Conservation (phyloP, 2,888 invertebrate genomes). For the Molorchus minor region DNA sequence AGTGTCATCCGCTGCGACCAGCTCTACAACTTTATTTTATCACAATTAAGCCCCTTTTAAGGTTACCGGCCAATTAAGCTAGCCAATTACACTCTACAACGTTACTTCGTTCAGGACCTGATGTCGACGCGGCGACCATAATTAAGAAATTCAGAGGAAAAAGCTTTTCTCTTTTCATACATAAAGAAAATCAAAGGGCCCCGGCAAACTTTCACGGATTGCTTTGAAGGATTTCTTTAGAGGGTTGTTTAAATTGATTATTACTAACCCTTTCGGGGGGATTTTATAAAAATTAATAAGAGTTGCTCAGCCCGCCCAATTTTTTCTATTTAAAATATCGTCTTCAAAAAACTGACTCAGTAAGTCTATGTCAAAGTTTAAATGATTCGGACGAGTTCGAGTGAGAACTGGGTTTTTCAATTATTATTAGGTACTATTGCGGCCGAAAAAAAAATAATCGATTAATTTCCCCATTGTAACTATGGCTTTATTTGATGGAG, state of each 20-base stretch:
- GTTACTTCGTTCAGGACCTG: slow-evolving; percentile 9
- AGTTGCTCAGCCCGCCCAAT: too few relatives aligned
- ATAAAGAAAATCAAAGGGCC: slow-evolving; percentile 11
- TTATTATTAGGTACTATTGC: too few relatives aligned
- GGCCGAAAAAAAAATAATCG: too few relatives aligned
- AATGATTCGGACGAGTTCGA: too few relatives aligned
- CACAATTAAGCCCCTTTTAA: slow-evolving; percentile 25
- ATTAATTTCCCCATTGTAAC: too few relatives aligned
- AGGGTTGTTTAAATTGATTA: slow-evolving; percentile 12
- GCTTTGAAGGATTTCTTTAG: background rate
- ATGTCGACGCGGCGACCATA: slow-evolving; percentile 13
- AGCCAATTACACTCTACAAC: slow-evolving; percentile 26
- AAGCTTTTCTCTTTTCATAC: background rate
- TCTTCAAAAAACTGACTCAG: too few relatives aligned
- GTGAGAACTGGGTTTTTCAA: too few relatives aligned
- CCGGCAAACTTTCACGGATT: background rate
- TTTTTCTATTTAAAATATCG: too few relatives aligned
- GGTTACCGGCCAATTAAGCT: slow-evolving; percentile 26
- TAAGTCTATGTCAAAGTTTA: too few relatives aligned
- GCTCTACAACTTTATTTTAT: slow-evolving; percentile 22
- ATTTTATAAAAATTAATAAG: too few relatives aligned
- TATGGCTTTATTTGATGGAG: too few relatives aligned
- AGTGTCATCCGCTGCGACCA: slow-evolving; percentile 17
- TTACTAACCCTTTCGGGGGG: background rate
- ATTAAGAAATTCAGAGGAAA: slow-evolving; percentile 1